Percentiles rank a stretch among this genome's conserved stretches.
phyloP scores from a whole-genome alignment of 2,113 vertebrate genomes.

The Chiloscyllium plagiosum region DNA sequence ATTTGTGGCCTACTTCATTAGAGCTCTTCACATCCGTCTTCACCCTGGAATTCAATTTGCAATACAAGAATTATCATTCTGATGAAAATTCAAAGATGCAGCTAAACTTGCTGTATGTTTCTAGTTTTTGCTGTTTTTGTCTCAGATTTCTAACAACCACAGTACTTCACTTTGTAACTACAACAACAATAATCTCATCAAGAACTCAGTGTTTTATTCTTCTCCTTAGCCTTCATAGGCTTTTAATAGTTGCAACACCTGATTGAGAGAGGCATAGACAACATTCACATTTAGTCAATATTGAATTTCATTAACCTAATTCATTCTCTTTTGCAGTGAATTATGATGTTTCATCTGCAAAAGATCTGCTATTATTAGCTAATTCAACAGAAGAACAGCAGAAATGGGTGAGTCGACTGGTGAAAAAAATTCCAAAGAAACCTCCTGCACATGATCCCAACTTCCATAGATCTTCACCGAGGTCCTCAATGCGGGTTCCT shows the following conservation, averaged over 20 bases:
- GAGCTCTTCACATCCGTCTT: neutral
- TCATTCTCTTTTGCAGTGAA: constrained; percentile 65
- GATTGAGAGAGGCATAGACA: neutral
- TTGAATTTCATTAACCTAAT: neutral
- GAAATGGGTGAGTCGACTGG: constrained; percentile 92
- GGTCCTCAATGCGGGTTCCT: constrained; percentile 87
- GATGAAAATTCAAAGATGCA: neutral
- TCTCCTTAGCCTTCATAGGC: neutral
- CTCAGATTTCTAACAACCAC: neutral
- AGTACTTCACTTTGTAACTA: neutral
- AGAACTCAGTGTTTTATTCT: neutral
- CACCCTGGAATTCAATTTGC: neutral
- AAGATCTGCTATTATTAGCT: constrained; percentile 91
- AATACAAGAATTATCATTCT: neutral
- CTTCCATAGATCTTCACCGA: constrained; percentile 86
- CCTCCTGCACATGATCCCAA: constrained; percentile 75
- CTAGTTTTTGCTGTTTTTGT: neutral
- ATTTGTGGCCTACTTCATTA: neutral
- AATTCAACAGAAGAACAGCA: constrained; percentile 91
- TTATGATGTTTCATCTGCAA: constrained; percentile 92
- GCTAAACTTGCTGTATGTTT: neutral
- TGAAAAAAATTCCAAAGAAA: constrained; percentile 98
- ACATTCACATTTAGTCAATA: neutral
- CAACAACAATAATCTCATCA: neutral
- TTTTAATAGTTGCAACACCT: neutral